Percentiles rank a stretch among this genome's conserved stretches.
These are phyloP conservation scores for Crossocerus cetratus DNA, from an alignment of 2,888 invertebrate genomes.

Conservation along the genomic window DNA sequence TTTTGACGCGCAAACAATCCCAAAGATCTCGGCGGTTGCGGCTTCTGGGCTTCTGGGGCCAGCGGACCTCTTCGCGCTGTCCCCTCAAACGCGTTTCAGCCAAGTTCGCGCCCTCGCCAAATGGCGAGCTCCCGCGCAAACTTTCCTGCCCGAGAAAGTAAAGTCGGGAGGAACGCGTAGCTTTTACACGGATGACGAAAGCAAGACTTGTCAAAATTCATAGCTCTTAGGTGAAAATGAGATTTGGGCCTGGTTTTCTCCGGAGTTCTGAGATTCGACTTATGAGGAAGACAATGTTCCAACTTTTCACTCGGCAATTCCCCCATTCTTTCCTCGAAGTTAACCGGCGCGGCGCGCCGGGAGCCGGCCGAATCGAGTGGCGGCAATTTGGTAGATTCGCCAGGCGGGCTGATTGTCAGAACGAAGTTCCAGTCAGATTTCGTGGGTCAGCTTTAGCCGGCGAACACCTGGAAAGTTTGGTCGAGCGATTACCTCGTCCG, in stretches of 20 bases:
- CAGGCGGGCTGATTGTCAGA: background rate
- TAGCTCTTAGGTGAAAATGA: no score
- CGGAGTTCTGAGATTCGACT: no score
- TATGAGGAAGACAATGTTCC: no score
- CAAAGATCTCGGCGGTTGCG: conserved; percentile 42
- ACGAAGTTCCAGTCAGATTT: background rate
- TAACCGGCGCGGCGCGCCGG: background rate
- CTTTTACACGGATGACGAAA: no score
- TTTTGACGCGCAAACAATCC: conserved; percentile 60
- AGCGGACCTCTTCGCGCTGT: conserved; percentile 37
- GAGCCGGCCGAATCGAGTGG: background rate
- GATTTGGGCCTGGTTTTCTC: no score
- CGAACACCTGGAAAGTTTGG: background rate
- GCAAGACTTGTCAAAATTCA: no score
- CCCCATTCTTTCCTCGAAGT: no score
- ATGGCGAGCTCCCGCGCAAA: no score
- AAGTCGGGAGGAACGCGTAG: no score
- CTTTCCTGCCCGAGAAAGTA: no score
- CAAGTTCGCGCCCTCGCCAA: no score
- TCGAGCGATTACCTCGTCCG: background rate
- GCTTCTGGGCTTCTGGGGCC: conserved; percentile 12
- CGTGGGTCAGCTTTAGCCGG: background rate
- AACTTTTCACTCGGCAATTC: no score
- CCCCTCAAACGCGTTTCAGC: background rate
- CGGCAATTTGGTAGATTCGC: background rate